Evolutionary conservation across 2,888 invertebrate species (phyloP).

Genomic region (Nowickia ferox): DNA sequence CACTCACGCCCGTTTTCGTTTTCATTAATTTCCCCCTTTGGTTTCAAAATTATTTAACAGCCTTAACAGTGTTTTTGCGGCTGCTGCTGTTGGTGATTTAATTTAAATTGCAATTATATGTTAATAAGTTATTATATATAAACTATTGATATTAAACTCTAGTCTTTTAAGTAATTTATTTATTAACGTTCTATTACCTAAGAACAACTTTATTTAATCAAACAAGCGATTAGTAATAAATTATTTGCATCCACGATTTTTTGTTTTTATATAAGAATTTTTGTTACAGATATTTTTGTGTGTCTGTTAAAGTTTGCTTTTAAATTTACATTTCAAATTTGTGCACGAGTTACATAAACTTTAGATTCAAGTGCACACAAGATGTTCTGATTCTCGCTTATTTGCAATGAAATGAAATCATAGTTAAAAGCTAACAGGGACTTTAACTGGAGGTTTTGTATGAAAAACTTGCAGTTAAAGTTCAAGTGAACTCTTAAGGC

Average conservation of each 20-base stretch:
- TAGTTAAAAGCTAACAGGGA: no score
- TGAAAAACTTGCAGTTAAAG: no score
- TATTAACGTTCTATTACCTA: conserved; percentile 46
- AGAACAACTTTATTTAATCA: conserved; percentile 22
- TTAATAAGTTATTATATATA: conserved; percentile 60
- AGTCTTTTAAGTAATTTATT: conserved; percentile 37
- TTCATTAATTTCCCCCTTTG: conserved; percentile 27
- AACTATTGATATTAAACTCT: conserved; percentile 42
- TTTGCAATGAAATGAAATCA: no score
- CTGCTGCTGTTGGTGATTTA: conserved; percentile 49
- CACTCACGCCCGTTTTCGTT: conserved; percentile 46
- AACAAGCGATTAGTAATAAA: not conserved
- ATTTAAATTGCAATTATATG: conserved; percentile 71
- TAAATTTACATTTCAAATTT: conserved; percentile 1
- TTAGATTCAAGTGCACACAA: not conserved
- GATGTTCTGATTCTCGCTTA: not conserved
- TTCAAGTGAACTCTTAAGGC: no score
- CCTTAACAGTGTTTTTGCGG: conserved; percentile 7
- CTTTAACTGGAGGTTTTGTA: no score
- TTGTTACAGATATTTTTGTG: not conserved
- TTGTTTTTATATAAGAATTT: not conserved
- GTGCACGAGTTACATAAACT: not conserved
- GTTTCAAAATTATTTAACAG: conserved; percentile 54
- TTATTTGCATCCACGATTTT: not conserved
- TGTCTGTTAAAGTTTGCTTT: not conserved